A percentile compares a stretch with the other conserved stretches of the same genome.
Evolutionary conservation across 2,113 vertebrate species (phyloP).

Genomic region (Tychaedon coryphoeus): DNA sequence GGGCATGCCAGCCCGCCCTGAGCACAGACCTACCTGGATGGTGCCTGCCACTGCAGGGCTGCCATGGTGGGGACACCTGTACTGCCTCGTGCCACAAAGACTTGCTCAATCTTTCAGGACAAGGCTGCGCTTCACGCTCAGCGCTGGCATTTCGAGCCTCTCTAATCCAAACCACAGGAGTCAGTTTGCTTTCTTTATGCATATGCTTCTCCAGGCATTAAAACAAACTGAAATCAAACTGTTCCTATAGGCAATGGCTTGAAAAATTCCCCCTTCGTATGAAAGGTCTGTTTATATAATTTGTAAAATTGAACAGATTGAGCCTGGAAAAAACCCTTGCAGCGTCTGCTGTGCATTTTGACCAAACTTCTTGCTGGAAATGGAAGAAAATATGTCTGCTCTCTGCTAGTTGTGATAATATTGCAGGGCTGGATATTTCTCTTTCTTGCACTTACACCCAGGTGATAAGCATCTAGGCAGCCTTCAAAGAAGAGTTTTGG

Average conservation of each 20-base stretch:
- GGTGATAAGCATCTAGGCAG: background rate
- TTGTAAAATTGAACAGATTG: background rate
- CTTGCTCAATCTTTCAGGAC: background rate
- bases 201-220: constrained; percentile 21
- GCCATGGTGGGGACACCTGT: background rate
- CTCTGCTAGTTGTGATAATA: background rate
- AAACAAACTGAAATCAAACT: constrained; percentile 50
- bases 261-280: constrained; percentile 1
- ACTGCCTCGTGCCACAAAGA: background rate
- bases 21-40: constrained; percentile 28
- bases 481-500: background rate
- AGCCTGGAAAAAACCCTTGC: background rate
- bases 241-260: constrained; percentile 40
- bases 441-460: background rate
- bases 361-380: background rate
- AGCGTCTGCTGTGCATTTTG: background rate
- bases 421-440: background rate
- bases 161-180: constrained; percentile 47
- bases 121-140: constrained; percentile 8
- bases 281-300: constrained; percentile 33
- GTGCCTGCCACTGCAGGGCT: background rate
- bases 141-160: background rate
- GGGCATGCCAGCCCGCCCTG: constrained; percentile 1
- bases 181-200: constrained; percentile 45
- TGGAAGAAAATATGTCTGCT: background rate